Evolutionary conservation across 2,888 invertebrate species (phyloP).

Genomic region (Dasysyrphus albostriatus): DNA sequence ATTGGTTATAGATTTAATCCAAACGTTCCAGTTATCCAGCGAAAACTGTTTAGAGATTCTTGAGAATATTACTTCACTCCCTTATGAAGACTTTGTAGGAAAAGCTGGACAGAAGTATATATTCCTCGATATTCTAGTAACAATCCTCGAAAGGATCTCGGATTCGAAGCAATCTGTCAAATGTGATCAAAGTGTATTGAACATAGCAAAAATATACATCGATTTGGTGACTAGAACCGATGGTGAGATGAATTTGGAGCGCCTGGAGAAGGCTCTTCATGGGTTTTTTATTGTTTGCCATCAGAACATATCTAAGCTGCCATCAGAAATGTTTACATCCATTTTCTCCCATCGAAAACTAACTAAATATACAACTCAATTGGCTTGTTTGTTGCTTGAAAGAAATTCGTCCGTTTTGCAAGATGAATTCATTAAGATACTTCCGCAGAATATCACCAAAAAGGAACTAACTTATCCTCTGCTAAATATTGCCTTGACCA

Average conservation of each 20-base stretch:
- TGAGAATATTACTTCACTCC: conserved; percentile 80
- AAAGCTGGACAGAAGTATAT: conserved; percentile 81
- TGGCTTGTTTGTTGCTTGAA: conserved; percentile 86
- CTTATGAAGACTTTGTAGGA: conserved; percentile 81
- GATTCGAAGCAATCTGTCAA: conserved; percentile 79
- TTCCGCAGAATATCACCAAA: conserved; percentile 84
- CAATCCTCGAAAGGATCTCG: conserved; percentile 84
- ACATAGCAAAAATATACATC: conserved; percentile 84
- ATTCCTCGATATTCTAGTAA: conserved; percentile 85
- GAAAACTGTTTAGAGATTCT: conserved; percentile 80
- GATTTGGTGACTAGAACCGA: conserved; percentile 83
- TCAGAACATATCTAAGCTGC: conserved; percentile 85
- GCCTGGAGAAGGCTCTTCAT: conserved; percentile 85
- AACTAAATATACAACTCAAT: conserved; percentile 86
- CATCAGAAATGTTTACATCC: conserved; percentile 85
- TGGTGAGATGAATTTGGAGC: conserved; percentile 84
- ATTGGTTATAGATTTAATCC: conserved; percentile 79
- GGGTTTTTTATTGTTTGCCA: conserved; percentile 87
- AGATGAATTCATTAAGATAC: conserved; percentile 76
- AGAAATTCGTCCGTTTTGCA: conserved; percentile 78
- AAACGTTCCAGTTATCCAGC: conserved; percentile 79
- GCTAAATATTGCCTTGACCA: conserved; percentile 84
- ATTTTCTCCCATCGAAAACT: conserved; percentile 85
- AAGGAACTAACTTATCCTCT: conserved; percentile 88
- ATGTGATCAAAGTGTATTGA: conserved; percentile 82